A percentile compares a stretch with the other conserved stretches of the same genome.
Conservation (phyloP, 2,888 invertebrate genomes). For the Falcaria lacertinaria region DNA sequence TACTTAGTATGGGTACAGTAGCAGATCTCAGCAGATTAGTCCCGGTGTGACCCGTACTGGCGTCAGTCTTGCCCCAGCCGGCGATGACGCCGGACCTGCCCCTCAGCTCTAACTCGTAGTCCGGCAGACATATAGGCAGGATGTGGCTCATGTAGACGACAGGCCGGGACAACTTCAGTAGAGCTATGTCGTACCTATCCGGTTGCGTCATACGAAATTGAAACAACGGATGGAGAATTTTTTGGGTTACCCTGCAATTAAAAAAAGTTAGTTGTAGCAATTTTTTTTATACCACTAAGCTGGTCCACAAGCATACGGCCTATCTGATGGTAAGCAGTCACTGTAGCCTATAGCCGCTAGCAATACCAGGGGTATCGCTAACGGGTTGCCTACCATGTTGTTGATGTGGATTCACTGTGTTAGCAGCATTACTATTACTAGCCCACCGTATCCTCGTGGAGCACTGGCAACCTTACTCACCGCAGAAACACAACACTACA, state of each 20-base stretch:
- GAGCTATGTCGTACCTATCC: slow-evolving; percentile 88
- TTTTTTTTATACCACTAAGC: too few relatives aligned
- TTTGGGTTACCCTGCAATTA: slow-evolving; percentile 80
- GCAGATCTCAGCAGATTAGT: slow-evolving; percentile 90
- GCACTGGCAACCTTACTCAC: too few relatives aligned
- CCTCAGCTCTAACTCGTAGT: slow-evolving; percentile 52
- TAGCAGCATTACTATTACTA: too few relatives aligned
- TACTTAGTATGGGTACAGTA: slow-evolving; percentile 88
- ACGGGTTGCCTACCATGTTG: too few relatives aligned
- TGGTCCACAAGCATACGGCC: too few relatives aligned
- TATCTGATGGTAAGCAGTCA: too few relatives aligned
- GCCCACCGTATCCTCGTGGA: too few relatives aligned
- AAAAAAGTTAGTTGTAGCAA: not conserved
- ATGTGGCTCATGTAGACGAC: slow-evolving; percentile 84
- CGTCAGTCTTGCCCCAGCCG: slow-evolving; percentile 91
- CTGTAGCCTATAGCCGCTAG: too few relatives aligned
- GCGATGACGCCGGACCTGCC: slow-evolving; percentile 81
- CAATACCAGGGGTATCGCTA: too few relatives aligned
- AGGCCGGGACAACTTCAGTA: slow-evolving; percentile 84
- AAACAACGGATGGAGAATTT: slow-evolving; percentile 89
- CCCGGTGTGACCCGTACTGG: slow-evolving; percentile 85
- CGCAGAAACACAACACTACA: too few relatives aligned
- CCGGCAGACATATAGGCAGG: slow-evolving; percentile 88
- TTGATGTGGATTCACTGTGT: too few relatives aligned
- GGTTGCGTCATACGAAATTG: slow-evolving; percentile 90